Evolutionary conservation across 2,888 invertebrate species (phyloP).

Genomic region (Scrobipalpa costella): DNA sequence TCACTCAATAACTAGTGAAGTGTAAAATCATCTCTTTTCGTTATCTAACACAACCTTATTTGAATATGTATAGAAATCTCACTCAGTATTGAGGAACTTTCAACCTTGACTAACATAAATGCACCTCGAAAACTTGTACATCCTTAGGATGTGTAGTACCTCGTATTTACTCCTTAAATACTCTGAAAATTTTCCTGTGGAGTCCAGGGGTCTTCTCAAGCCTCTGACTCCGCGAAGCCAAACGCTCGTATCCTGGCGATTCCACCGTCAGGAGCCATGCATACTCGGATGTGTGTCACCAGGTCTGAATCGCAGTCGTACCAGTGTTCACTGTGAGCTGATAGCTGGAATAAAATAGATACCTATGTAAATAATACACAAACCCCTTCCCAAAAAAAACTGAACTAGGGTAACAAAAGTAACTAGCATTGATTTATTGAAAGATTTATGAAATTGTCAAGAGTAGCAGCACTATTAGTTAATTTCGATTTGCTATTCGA

Average conservation of each 20-base stretch:
- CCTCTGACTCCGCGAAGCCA: conserved; percentile 45
- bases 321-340: conserved; percentile 76
- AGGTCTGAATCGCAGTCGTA: conserved; percentile 61
- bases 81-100: background rate
- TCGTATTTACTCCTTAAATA: background rate
- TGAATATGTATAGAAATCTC: no score
- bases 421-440: no score
- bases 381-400: background rate
- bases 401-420: no score
- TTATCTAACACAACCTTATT: no score
- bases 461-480: no score
- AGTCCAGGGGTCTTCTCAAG: background rate
- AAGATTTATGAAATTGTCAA: no score
- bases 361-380: conserved; percentile 7
- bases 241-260: conserved; percentile 81
- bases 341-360: conserved; percentile 62
- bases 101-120: background rate
- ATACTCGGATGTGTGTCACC: conserved; percentile 79
- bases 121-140: background rate
- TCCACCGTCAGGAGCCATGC: conserved; percentile 83
- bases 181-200: background rate
- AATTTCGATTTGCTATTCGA: no score
- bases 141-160: conserved; percentile 6
- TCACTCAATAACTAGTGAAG: background rate
- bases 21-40: no score